Base-by-base conservation (phyloP, 2,113 vertebrate species). In the Erinaceus europaeus region DNA sequence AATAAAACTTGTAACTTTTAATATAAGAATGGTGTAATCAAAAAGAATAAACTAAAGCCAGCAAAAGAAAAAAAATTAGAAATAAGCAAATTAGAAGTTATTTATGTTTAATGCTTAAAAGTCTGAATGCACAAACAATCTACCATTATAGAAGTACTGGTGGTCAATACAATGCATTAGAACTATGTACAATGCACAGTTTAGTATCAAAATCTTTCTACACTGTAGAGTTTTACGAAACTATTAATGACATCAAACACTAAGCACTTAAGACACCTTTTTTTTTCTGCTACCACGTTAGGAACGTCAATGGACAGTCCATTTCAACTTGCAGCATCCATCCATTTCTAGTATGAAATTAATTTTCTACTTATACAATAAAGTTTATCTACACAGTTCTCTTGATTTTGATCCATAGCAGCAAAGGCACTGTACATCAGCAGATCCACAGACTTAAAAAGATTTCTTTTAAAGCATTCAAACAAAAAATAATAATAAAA, bases 351-450 rank as follows among this genome's bases (percentile, higher is more conserved):
- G 97, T 98, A 98, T 95, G 97, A 98, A 98, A 98, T 97, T 97
- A 97, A 97, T 98, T 96, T 97, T 97, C 97, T 98, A 98, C 97
- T 96, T 97, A 97, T 95, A 98, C 97, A 96, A 96, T 98, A 98
- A 98, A 97, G 96, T 97, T 97, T 98, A 98, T 98, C 98, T 98
- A 98, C 97, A 98, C 94, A 80, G 97, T 97, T 97, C 97, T 97
- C 97, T 98, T 97, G 96, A 97, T 98, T 97, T 98, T 98, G 97
- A 98, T 98, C 98, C 98, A 98, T 98, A 98, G 98, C 98, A 98
- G 98, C 98, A 98, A 98, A 98, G 98, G 98, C 98, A 98, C 98
- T 98, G 97, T 98, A 98, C 98, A 98, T 98, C 97, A 98, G 98
- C 98, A 98, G 97, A 98, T 98, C 97, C 97, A 98, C 97, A 98